phyloP scores from a whole-genome alignment of 2,113 vertebrate species.

The Phylloscopus trochiloides region DNA sequence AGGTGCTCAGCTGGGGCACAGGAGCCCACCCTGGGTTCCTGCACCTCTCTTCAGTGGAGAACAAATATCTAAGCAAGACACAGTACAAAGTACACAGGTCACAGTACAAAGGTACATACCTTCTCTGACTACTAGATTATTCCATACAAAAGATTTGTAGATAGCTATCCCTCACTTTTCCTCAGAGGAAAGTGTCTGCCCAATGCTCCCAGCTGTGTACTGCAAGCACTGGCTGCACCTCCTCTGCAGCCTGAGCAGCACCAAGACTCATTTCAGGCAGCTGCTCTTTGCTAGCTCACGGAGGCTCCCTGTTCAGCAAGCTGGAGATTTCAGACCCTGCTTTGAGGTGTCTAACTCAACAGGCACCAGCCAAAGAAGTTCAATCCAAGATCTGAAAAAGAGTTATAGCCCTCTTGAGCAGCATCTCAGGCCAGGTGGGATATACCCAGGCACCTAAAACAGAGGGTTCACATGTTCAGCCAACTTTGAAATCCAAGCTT shows the following conservation, averaged over 20 bases:
- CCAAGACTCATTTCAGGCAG: neutral
- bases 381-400: neutral
- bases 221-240: neutral
- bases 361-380: neutral
- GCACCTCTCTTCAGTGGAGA: neutral
- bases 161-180: neutral
- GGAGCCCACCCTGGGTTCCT: neutral
- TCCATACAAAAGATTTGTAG: neutral
- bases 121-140: neutral
- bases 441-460: neutral
- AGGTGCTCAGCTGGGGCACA: accelerated
- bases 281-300: accelerated
- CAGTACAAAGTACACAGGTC: neutral
- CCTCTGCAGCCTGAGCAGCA: neutral
- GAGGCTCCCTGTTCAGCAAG: neutral
- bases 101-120: neutral
- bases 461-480: neutral
- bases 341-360: neutral
- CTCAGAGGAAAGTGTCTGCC: neutral
- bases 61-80: neutral
- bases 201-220: neutral
- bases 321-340: neutral
- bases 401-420: neutral
- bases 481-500: neutral
- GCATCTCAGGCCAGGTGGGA: neutral